Conservation (phyloP, 2,113 vertebrate species). For the Antigone vipio region DNA sequence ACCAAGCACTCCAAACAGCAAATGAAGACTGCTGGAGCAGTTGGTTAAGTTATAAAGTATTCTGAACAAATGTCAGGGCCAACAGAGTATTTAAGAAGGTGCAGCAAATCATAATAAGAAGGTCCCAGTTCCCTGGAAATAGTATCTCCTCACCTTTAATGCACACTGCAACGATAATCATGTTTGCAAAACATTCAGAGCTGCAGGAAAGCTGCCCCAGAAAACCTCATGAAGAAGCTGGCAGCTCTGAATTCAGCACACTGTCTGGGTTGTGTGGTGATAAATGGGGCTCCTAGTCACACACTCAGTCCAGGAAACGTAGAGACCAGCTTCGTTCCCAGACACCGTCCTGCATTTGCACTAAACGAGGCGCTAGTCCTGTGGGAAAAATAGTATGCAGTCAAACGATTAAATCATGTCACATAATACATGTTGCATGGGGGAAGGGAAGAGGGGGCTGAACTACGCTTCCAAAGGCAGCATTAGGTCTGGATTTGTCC, state of each 20-base stretch:
- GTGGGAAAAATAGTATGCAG: slow-evolving; percentile 30
- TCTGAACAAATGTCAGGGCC: not conserved
- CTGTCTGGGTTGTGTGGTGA: not conserved
- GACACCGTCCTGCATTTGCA: not conserved
- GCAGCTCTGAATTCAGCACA: not conserved
- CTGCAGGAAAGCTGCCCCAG: not conserved
- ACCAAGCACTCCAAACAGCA: not conserved
- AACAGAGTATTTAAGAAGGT: not conserved
- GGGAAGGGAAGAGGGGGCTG: not conserved
- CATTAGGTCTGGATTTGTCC: not conserved
- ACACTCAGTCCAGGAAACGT: not conserved
- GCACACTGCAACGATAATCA: not conserved
- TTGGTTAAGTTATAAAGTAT: not conserved
- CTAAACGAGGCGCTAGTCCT: not conserved
- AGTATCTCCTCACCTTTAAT: not conserved
- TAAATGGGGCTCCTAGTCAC: not conserved
- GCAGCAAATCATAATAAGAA: not conserved
- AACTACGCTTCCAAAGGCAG: not conserved
- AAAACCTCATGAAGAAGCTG: not conserved
- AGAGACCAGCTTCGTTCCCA: slow-evolving; percentile 9
- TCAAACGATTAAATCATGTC: slow-evolving; percentile 22
- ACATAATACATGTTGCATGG: not conserved
- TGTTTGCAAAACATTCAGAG: not conserved
- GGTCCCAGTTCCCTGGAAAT: not conserved
- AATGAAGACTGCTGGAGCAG: not conserved